Conservation (phyloP, 1,140 invertebrate species). For the Tetragnatha versicolor region DNA sequence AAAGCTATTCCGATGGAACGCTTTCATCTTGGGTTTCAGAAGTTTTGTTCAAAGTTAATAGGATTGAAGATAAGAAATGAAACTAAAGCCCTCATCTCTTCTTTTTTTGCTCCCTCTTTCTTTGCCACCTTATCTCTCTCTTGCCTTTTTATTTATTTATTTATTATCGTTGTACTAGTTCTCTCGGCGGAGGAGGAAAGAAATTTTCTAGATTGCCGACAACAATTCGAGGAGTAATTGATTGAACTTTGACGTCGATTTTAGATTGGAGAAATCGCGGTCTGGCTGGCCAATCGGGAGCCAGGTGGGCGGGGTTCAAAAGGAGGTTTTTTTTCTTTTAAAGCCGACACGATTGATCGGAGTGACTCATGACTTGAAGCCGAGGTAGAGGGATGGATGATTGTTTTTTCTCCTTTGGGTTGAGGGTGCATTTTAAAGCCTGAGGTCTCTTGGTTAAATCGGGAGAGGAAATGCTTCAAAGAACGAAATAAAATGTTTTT, state of each 20-base stretch:
- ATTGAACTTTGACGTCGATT: slow-evolving; percentile 53
- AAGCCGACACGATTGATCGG: no score
- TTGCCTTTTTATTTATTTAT: slow-evolving; percentile 21
- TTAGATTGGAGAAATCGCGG: slow-evolving; percentile 28
- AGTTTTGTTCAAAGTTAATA: slow-evolving; percentile 56
- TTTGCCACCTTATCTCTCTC: slow-evolving; percentile 19
- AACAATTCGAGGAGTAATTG: slow-evolving; percentile 50
- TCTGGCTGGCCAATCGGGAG: background rate
- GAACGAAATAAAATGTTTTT: no score
- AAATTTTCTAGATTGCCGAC: slow-evolving; percentile 47
- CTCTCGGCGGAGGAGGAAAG: background rate
- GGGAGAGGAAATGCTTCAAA: no score
- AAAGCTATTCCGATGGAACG: slow-evolving; percentile 54
- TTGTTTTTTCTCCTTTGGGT: no score
- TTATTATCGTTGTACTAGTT: background rate
- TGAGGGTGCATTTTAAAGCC: no score
- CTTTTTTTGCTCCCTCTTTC: background rate
- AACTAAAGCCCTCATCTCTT: slow-evolving; percentile 46
- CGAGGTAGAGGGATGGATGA: no score
- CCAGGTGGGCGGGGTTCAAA: background rate
- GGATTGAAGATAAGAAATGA: slow-evolving; percentile 54
- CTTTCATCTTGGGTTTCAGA: slow-evolving; percentile 54
- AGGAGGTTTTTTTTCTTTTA: no score
- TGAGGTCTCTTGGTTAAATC: no score
- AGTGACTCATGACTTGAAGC: no score